Conservation (phyloP, 1,140 invertebrate species). For the Penaeus japonicus region DNA sequence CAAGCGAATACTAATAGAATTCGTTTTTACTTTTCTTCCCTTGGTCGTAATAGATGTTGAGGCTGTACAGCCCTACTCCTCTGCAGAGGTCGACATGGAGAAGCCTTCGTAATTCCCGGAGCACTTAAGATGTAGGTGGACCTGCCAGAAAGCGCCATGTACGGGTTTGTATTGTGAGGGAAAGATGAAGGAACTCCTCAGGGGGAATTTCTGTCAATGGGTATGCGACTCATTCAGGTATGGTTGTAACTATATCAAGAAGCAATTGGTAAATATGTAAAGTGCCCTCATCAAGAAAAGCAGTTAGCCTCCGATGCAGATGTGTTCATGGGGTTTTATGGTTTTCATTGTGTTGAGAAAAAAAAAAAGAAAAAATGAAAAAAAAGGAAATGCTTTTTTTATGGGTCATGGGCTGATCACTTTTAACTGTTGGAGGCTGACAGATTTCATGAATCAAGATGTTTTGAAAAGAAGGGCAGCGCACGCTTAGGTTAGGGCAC, state of each 20-base stretch:
- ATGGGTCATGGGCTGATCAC: no score
- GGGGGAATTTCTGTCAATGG: constrained; percentile 44
- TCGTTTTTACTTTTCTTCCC: constrained; percentile 59
- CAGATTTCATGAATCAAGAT: constrained; percentile 32
- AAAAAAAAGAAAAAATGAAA: neutral
- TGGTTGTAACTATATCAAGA: constrained; percentile 24
- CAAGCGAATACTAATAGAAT: constrained; percentile 53
- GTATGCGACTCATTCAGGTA: constrained; percentile 49
- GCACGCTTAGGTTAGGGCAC: constrained; percentile 44
- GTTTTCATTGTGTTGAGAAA: neutral
- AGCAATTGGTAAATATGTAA: neutral
- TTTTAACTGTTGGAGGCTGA: constrained; percentile 51
- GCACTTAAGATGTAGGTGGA: constrained; percentile 52
- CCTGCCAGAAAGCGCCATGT: constrained; percentile 25
- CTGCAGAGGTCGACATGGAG: constrained; percentile 43
- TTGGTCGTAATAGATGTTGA: constrained; percentile 59
- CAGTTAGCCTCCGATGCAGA: constrained; percentile 51
- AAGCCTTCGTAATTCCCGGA: constrained; percentile 38
- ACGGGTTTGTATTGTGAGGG: constrained; percentile 53
- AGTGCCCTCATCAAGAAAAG: constrained; percentile 39
- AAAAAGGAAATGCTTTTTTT: neutral
- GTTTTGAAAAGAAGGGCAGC: constrained; percentile 43
- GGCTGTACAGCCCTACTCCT: constrained; percentile 57
- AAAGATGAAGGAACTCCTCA: constrained; percentile 38
- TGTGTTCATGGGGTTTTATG: constrained; percentile 22